Base-by-base conservation (phyloP, 2,113 vertebrate genomes). In the Notothenia coriiceps region DNA sequence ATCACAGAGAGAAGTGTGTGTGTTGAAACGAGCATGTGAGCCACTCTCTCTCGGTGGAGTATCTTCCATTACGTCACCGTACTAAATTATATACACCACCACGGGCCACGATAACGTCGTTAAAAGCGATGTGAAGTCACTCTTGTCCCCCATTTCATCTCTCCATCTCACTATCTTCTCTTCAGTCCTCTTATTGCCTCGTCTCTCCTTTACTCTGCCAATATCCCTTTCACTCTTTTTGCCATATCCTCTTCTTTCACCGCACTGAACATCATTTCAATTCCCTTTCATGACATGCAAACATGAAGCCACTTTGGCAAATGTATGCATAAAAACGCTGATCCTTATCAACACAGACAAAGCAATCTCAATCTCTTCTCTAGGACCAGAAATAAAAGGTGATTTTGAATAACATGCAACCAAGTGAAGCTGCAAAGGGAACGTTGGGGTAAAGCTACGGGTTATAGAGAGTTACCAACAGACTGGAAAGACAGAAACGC, bases 11-110 rank as follows among this genome's bases (percentile, higher is more conserved):
- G 59, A 57, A 66, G 44, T 69, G 64, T 60, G 77, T 82, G 79
- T 73, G 77, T 56, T 49, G 65, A 71, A 79, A 75, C 56, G 61
- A 84, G 86, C 44, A 70, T 81, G 61, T n/a, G 76, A 81, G 69
- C 50, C 59, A 70, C 56, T 2, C 40, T 72, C 67, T 13, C 80
- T 70, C 67, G 35, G 54, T 90, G 86, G 84, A 74, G 72, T 66
- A 73, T 78, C 86, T 85, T 86, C 75, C 73, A 85, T 88, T 91
- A 82, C 89, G 74, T 93, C 91, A 92, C 57, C 22, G 65, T 83
- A 88, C 89, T 93, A 93, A 94, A 94, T 94, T 90, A 94, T 93
- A 93, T 80, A 93, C 88, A 90, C 84, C 88, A 90, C 84, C 49
- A 73, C 1, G 51, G 73, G 75, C 80, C 73, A 65, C 70, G 72